These are phyloP conservation scores for Brachypalpus laphriformis DNA, from an alignment of 2,888 invertebrate species.

Conservation along the genomic window DNA sequence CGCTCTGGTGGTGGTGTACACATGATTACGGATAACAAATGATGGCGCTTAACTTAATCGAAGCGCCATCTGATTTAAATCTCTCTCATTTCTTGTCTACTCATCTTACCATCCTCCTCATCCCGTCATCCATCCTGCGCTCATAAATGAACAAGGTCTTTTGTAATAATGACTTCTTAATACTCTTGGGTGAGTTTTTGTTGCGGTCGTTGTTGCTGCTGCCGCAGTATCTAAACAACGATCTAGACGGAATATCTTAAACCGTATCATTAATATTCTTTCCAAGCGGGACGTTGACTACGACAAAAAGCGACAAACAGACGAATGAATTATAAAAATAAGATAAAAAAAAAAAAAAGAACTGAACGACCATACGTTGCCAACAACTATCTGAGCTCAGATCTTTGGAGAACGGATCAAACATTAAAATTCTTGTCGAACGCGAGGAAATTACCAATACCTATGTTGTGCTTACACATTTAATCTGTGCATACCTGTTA, in stretches of 20 bases:
- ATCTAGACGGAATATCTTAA: slow-evolving; percentile 67
- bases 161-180: slow-evolving; percentile 68
- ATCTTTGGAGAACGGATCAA: slow-evolving; percentile 58
- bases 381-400: slow-evolving; percentile 45
- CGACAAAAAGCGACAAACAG: slow-evolving; percentile 65
- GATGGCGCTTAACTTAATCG: slow-evolving; percentile 67
- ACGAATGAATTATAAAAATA: slow-evolving; percentile 64
- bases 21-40: slow-evolving; percentile 60
- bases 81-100: slow-evolving; percentile 54
- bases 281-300: slow-evolving; percentile 62
- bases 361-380: slow-evolving; percentile 21
- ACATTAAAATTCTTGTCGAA: slow-evolving; percentile 68
- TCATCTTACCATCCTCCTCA: slow-evolving; percentile 43
- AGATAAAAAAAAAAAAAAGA: slow-evolving; percentile 8
- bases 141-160: slow-evolving; percentile 61
- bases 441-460: slow-evolving; percentile 64
- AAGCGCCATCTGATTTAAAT: slow-evolving; percentile 66
- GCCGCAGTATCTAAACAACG: slow-evolving; percentile 55
- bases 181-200: slow-evolving; percentile 61
- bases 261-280: slow-evolving; percentile 60
- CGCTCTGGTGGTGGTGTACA: slow-evolving; percentile 20
- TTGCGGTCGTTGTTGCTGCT: slow-evolving; percentile 42
- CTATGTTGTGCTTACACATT: slow-evolving; percentile 66
- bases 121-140: slow-evolving; percentile 26
- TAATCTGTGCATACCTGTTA: slow-evolving; percentile 64